Evolutionary conservation across 2,888 invertebrate species (phyloP).

Genomic region (Heliconius ethilla): DNA sequence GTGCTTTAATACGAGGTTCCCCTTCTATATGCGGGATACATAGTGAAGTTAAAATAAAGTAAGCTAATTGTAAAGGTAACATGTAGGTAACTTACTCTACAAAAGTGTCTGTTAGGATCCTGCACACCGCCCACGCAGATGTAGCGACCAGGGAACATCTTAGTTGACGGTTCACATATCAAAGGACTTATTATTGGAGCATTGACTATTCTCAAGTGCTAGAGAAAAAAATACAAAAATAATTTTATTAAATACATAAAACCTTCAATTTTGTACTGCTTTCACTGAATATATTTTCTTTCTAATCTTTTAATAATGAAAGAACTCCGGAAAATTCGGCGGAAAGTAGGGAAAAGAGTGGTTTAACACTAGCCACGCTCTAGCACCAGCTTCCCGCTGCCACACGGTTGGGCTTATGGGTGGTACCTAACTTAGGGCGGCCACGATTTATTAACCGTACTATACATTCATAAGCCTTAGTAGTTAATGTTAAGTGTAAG

Average conservation of each 20-base stretch:
- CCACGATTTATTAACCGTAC: too few relatives aligned
- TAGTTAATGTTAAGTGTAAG: neutral
- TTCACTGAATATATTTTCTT: neutral
- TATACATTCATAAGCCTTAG: too few relatives aligned
- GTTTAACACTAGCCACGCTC: too few relatives aligned
- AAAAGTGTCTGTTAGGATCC: slow-evolving; percentile 73
- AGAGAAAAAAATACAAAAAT: slow-evolving; percentile 40
- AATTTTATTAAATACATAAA: neutral
- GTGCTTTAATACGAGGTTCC: neutral
- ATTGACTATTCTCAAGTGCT: slow-evolving; percentile 73
- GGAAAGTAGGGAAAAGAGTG: too few relatives aligned
- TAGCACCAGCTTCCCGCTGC: too few relatives aligned
- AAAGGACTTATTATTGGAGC: slow-evolving; percentile 65
- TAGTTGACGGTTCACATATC: slow-evolving; percentile 67
- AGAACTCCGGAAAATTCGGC: neutral
- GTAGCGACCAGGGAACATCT: slow-evolving; percentile 66
- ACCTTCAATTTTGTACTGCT: neutral
- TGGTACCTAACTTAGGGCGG: too few relatives aligned
- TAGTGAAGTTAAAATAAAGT: neutral
- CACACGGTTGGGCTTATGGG: too few relatives aligned
- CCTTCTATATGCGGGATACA: neutral
- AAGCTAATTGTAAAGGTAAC: neutral
- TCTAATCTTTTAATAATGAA: neutral
- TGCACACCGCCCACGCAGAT: slow-evolving; percentile 73
- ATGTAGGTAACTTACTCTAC: slow-evolving; percentile 60